Conservation (phyloP, 2,797 vertebrate species). For the Siniperca obscura region DNA sequence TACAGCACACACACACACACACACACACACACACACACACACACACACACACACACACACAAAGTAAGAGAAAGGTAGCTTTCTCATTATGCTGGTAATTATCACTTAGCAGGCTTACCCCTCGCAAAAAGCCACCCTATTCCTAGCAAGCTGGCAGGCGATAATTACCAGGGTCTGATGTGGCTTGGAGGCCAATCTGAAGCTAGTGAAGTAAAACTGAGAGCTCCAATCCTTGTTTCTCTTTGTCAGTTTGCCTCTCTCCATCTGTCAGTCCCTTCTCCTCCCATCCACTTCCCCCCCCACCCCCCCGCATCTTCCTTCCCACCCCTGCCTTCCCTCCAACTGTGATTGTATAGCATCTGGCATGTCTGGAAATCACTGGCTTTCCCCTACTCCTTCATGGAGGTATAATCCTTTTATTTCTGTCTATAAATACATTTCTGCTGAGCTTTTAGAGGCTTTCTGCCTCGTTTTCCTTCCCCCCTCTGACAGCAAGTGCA, state of each 20-base stretch:
- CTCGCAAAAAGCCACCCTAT: slow-evolving; percentile 52
- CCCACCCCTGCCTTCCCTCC: slow-evolving; percentile 18
- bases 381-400: slow-evolving; percentile 69
- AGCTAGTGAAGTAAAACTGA: slow-evolving; percentile 56
- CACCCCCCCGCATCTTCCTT: neutral
- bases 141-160: slow-evolving; percentile 63
- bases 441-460: slow-evolving; percentile 79
- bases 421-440: slow-evolving; percentile 83
- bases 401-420: slow-evolving; percentile 83
- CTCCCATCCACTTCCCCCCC: neutral
- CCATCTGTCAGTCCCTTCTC: slow-evolving; percentile 57
- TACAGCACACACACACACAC: neutral
- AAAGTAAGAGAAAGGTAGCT: slow-evolving; percentile 43
- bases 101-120: slow-evolving; percentile 66
- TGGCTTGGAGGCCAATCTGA: slow-evolving; percentile 61
- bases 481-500: slow-evolving; percentile 55
- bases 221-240: slow-evolving; percentile 48
- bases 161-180: slow-evolving; percentile 72
- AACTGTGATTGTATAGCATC: slow-evolving; percentile 62
- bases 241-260: slow-evolving; percentile 53
- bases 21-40: neutral
- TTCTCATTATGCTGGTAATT: slow-evolving; percentile 69
- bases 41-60: neutral
- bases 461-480: slow-evolving; percentile 46
- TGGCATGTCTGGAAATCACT: slow-evolving; percentile 73